phyloP scores from a whole-genome alignment of 1,140 invertebrate species.

The honey bee (Apis mellifera) region Amel_HAv3.1 CM009941.2:14850501-14851000 shows the following conservation, averaged over 20 bases:
- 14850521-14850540: conserved; percentile 97
- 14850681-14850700: conserved; percentile 97
- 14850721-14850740: conserved; percentile 93
- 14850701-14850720: conserved; percentile 96
- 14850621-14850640: conserved; percentile 96
- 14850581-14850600: conserved; percentile 95
- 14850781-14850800: conserved; percentile 94
- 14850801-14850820: conserved; percentile 95
- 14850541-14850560: conserved; percentile 96
- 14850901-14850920: conserved; percentile 94
- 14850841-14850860: conserved; percentile 90
- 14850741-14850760: conserved; percentile 94
- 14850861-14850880: conserved; percentile 95
- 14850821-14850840: conserved; percentile 93
- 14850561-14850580: conserved; percentile 96
- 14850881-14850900: conserved; percentile 93
- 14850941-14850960: conserved; percentile 93
- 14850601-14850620: conserved; percentile 96
- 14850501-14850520: conserved; percentile 97
- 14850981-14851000: conserved; percentile 93
- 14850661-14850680: conserved; percentile 96
- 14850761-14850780: conserved; percentile 95
- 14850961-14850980: conserved; percentile 95
- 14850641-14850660: conserved; percentile 90
- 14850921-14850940: conserved; percentile 88